Conservation (phyloP, 2,797 vertebrate species). For the Gymnothorax javanicus region DNA sequence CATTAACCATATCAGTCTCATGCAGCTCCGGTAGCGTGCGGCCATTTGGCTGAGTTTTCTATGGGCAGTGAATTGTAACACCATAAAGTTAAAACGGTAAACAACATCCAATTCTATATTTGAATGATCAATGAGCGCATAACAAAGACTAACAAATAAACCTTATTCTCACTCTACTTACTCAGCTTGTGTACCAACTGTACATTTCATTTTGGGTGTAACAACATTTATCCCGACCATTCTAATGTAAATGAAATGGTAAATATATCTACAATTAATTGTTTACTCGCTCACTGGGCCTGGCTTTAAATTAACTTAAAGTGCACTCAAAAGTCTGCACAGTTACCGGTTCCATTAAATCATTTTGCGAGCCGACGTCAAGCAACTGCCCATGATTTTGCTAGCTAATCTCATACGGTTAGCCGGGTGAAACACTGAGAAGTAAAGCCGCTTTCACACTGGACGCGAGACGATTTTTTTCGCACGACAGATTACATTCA, state of each 20-base stretch:
- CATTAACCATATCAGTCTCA: constrained; percentile 70
- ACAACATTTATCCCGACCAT: not conserved
- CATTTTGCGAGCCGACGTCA: not conserved
- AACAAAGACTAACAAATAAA: not conserved
- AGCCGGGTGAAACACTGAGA: not conserved
- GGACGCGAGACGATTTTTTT: no score
- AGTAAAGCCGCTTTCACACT: no score
- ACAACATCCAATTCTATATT: not conserved
- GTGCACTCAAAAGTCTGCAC: constrained; percentile 2
- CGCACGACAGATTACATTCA: no score
- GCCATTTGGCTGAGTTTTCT: constrained; percentile 84
- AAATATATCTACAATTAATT: not conserved
- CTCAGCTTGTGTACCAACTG: not conserved
- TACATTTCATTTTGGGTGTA: not conserved
- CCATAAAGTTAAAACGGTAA: no score
- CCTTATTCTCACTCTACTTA: not conserved
- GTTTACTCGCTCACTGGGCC: not conserved
- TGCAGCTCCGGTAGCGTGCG: constrained; percentile 73
- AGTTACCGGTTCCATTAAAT: not conserved
- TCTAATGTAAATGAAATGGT: no score
- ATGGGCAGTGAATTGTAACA: constrained; percentile 13
- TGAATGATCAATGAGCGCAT: not conserved
- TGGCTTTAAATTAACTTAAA: not conserved
- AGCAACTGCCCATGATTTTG: not conserved
- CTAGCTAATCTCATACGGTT: not conserved